A percentile compares a stretch with the other conserved stretches of the same genome.
phyloP scores from a whole-genome alignment of 2,797 vertebrate species.

The Mionectes olivaceus region DNA sequence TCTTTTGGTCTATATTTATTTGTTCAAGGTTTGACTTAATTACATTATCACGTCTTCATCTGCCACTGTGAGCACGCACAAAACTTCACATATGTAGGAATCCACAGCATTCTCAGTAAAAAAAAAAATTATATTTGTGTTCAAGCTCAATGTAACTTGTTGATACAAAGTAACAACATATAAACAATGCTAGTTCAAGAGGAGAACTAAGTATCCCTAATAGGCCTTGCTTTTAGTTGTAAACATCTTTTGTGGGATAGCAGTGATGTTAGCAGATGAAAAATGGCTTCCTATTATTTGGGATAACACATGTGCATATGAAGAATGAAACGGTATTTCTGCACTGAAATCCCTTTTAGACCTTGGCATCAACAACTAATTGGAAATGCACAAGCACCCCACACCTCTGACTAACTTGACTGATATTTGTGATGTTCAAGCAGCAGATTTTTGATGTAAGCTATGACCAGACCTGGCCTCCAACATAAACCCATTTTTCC shows the following conservation, averaged over 20 bases:
- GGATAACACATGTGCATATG: accelerated
- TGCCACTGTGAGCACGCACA: neutral
- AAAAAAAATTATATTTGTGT: neutral
- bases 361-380: neutral
- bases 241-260: neutral
- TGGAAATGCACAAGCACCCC: neutral
- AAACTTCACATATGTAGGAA: neutral
- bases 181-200: neutral
- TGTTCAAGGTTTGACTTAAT: neutral
- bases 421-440: neutral
- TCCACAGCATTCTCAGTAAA: neutral
- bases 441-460: neutral
- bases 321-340: neutral
- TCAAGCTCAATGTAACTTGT: neutral
- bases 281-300: neutral
- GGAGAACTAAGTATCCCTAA: neutral
- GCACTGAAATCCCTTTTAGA: neutral
- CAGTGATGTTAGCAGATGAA: neutral
- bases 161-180: neutral
- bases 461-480: neutral
- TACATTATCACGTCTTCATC: neutral
- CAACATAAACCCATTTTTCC: neutral
- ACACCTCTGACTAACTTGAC: neutral
- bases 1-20: neutral
- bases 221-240: neutral